Base-by-base conservation (phyloP, 2,113 vertebrate species). In the Rhynchomys soricoides region DNA sequence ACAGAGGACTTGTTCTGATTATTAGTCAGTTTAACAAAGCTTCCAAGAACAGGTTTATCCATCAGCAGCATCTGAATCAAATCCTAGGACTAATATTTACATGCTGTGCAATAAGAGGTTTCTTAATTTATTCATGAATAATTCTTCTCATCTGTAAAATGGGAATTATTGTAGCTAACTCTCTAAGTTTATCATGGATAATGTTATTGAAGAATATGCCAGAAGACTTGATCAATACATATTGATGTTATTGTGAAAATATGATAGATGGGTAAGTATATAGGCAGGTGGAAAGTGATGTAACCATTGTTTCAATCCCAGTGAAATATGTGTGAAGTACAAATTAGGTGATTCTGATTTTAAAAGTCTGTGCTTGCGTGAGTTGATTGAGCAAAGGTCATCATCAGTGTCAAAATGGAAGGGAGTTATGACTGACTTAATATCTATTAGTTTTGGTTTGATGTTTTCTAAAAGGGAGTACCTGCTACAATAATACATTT, bases 1-100 rank as follows among this genome's bases (percentile, higher is more conserved):
- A 77, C 93, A 87, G 71, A 83, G 78, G 48, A 7, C 68, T 24
- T 85, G 45, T 71, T 93, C 82, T 94, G 91, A 91, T 71, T 96
- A 96, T 79, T 70, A 92, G 74, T 17, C 29, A 78, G 37, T 50
- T 66, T 48, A 92, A 8, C 40, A 48, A 34, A 95, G 11, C 74
- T 88, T 0, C 52, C 24, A 87, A 92, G 43, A 95, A n/a, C 81
- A 89, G 3, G 40, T 10, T 91, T 92, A 70, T 7, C 26, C 24
- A 78, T 43, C 64, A 75, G 45, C 34, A 87, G 88, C 83, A 74
- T 12, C 34, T 6, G 22, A 68, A 78, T 86, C 59, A 91, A 95
- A 89, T 70, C 0, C 34, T n/a, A 77, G 40, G 3, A 8, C 12
- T 55, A 22, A 45, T 5, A 50, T 10, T 7, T 62, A 57, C 59